Base-by-base conservation (phyloP, 2,888 invertebrate species). In the Drosophila niveifrons region DNA sequence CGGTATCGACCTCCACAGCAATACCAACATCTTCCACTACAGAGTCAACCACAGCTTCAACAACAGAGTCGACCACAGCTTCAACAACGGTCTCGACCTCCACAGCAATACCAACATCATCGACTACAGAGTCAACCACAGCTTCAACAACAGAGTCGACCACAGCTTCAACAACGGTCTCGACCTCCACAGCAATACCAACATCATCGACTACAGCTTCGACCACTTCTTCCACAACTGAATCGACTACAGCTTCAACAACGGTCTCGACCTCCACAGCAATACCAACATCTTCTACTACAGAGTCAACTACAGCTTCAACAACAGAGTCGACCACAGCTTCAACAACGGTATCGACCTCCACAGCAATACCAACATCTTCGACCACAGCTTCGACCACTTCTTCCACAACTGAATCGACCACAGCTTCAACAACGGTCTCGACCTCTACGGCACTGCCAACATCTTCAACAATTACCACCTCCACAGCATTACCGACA, bases 381-480 rank as follows among this genome's bases (percentile, higher is more conserved):
- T 50, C 59, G 0, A 43, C 59, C 9, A 34, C 44, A 1, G 39
- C 13, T 39, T 44, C 61, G 1, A 46, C 62, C 17, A 23, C 52
- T 2, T 52, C 31, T 9, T 15, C 56, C 13, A 18, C 10, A 2
- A 6, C 62, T 8, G 23, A 18, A 0, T n/a, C 46, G 0, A 18
- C 9, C 2, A 6, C 62, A 11, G 13, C 17, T 3, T n/a, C 46
- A 0, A 31, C 48, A 15, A 3, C 13, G 3, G 9, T 6, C 6
- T 28, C 51, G 0, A 31, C 47, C 8, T 39, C 58, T 1, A 47
- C 65, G 3, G 58, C 52, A 11, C 41, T 65, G 51, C 47, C 65
- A 15, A 7, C 41, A 8, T 44, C 10, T 4, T 18, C 46, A 1
- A 36, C 44, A 7, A 28, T 2, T 13, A 13, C 63, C 0, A 50